These are phyloP conservation scores for Phyllotreta striolata DNA, from an alignment of 2,888 invertebrate species.

Conservation along the genomic window DNA sequence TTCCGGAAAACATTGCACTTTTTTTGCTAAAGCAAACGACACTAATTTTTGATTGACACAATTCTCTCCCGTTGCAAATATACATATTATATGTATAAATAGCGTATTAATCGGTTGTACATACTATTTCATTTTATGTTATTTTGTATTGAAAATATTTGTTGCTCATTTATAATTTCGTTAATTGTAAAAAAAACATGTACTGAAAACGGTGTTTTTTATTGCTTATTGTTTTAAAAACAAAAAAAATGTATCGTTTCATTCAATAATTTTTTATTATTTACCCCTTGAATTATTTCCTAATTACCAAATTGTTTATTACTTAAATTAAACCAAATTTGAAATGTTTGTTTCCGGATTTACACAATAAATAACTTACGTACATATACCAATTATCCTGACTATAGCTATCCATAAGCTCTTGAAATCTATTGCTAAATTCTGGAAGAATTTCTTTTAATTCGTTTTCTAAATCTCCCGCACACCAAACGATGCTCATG, in stretches of 20 bases:
- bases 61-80: conserved; percentile 20
- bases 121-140: conserved; percentile 14
- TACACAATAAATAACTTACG: conserved; percentile 71
- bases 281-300: conserved; percentile 1
- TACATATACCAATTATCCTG: conserved; percentile 62
- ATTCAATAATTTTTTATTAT: conserved; percentile 10
- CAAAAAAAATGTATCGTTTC: conserved; percentile 27
- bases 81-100: conserved; percentile 1
- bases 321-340: conserved; percentile 41
- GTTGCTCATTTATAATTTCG: conserved; percentile 27
- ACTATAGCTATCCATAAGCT: conserved; percentile 55
- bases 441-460: conserved; percentile 63
- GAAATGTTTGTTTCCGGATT: conserved; percentile 74
- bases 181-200: conserved; percentile 22
- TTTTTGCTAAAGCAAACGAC: conserved; percentile 9
- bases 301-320: background rate
- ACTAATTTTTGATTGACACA: conserved; percentile 16
- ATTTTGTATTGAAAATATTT: conserved; percentile 11
- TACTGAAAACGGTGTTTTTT: conserved; percentile 23
- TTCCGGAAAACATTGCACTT: conserved; percentile 1
- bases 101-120: conserved; percentile 29
- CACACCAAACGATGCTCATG: conserved; percentile 82
- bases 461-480: conserved; percentile 70
- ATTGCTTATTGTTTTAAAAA: conserved; percentile 27
- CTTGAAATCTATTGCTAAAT: conserved; percentile 62